Base-by-base conservation (phyloP, 2,888 invertebrate genomes). In the Andrena hattorfiana region DNA sequence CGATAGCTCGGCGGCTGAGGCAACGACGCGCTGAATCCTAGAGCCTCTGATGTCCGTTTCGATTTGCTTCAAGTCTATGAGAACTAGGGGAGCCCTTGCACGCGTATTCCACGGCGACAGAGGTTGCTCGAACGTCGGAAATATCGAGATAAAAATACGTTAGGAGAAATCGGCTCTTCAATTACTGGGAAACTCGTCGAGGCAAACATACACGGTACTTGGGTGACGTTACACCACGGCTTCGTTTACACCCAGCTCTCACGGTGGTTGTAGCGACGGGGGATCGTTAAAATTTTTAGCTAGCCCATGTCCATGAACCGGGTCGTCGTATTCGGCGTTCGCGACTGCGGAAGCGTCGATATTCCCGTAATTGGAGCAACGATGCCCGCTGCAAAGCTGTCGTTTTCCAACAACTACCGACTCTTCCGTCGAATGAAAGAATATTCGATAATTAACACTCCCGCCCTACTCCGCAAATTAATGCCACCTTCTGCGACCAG, bases 1-100 rank as follows among this genome's bases (percentile, higher is more conserved):
- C 84, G 84, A 85, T 84, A 84, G 70, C 76, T 59, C 63, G 70
- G 79, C 86, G 86, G 84, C 86, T 85, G 84, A 79, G 76, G 63
- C 73, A 78, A 76, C 77, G 71, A 70, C 71, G 77, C 49, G 80
- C 63, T 10, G 63, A 64, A 63, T 32, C 49, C 66, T 54, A 28
- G 28, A 69, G 54, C 23, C 48, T 32, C 28, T 26, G 26, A 54
- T 49, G 67, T 30, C 49, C 8, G 28, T 16, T 35, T 59, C 80
- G 51, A 62, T 71, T 51, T 13, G 35, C n/a, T 20, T 48, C 23
- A 4, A 13, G 23, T 10, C 20, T 26, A 10, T 20, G 20, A 23
- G 10, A 20, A 20, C 23, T 23, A 23, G 54, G 8, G 23, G 3
- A 54, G 23, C 42, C 42, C 42, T 42, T 42, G 8, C 2, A 32